These are phyloP conservation scores for Hemiprocne comata DNA, from an alignment of 2,113 vertebrate genomes.

Conservation along the genomic window DNA sequence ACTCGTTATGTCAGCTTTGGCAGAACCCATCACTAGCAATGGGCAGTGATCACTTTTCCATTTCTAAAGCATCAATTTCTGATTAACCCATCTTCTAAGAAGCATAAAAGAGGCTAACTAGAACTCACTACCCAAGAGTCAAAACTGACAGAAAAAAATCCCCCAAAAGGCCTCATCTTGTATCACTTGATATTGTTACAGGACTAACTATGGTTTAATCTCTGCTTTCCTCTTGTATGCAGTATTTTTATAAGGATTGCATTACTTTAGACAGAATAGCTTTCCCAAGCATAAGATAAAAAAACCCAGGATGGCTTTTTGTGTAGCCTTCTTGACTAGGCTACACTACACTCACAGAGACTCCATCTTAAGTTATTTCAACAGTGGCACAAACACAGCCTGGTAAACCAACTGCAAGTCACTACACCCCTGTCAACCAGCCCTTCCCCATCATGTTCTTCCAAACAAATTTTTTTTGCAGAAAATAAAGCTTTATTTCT, in stretches of 20 bases:
- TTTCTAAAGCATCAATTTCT: neutral
- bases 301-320: neutral
- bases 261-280: neutral
- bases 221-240: neutral
- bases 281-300: neutral
- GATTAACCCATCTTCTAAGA: neutral
- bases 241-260: neutral
- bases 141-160: neutral
- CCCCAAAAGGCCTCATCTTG: neutral
- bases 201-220: neutral
- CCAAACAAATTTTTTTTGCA: neutral
- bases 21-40: neutral
- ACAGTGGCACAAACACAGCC: neutral
- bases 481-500: neutral
- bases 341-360: neutral
- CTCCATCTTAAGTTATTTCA: neutral
- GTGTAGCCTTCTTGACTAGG: neutral
- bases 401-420: neutral
- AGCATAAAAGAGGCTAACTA: neutral
- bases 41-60: neutral
- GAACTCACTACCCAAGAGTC: neutral
- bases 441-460: neutral
- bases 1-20: constrained; percentile 8
- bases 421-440: neutral
- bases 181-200: neutral